Evolutionary conservation across 2,888 invertebrate species (phyloP).

Genomic region (Sthenelais limicola): DNA sequence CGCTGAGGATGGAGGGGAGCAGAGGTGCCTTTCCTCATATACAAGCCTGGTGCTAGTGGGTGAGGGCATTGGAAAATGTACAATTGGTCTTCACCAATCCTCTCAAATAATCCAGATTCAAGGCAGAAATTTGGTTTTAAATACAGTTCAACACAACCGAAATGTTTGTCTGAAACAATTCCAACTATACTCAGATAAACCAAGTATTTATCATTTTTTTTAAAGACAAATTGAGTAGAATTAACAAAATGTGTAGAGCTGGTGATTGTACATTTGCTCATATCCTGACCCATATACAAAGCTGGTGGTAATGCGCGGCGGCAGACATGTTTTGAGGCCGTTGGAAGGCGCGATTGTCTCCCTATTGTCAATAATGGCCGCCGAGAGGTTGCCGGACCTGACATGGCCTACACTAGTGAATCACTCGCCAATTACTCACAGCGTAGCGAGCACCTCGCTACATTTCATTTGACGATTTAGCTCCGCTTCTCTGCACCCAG

Average conservation of each 20-base stretch:
- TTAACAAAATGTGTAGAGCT: too few species aligned
- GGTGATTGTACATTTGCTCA: too few species aligned
- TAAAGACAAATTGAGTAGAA: too few species aligned
- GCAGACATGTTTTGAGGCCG: conserved; percentile 13
- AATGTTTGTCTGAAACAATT: too few species aligned
- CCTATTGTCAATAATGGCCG: conserved; percentile 19
- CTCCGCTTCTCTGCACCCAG: conserved; percentile 5
- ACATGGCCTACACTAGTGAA: conserved; percentile 16
- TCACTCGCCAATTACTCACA: conserved; percentile 38
- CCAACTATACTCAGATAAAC: too few species aligned
- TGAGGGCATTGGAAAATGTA: too few species aligned
- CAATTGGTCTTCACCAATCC: too few species aligned
- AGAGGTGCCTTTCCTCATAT: not conserved
- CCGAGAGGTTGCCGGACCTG: not conserved
- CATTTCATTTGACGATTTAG: conserved; percentile 21
- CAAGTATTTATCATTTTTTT: too few species aligned
- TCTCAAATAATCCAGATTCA: too few species aligned
- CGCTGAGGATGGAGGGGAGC: not conserved
- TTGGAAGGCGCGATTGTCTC: conserved; percentile 14
- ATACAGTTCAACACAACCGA: too few species aligned
- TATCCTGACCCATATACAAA: too few species aligned
- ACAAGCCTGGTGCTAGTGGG: not conserved
- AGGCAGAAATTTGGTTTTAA: too few species aligned
- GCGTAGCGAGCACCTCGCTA: conserved; percentile 22
- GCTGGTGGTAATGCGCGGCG: not conserved